Base-by-base conservation (phyloP, 2,888 invertebrate species). In the Parelbella ahira region DNA sequence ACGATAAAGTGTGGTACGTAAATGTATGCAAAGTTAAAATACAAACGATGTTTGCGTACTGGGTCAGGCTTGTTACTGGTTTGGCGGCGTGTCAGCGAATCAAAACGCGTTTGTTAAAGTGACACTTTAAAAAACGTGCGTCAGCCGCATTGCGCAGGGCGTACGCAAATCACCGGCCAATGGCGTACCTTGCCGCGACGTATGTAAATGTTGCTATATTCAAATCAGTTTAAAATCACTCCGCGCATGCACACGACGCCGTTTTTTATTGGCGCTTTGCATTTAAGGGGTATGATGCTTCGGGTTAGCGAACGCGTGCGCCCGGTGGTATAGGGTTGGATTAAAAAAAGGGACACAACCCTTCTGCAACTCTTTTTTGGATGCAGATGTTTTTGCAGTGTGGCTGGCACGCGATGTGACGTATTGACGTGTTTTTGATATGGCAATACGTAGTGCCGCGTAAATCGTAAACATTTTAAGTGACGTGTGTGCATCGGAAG, bases 161-260 rank as follows among this genome's bases (percentile, higher is more conserved):
- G 72, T 66, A 69, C 70, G 68, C 72, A 68, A 67, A 71, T 68
- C 60, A 49, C 42, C 60, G 57, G 54, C 86, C 86, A 87, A 86
- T 86, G 48, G 64, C 64, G 54, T 54, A 52, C 47, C 68, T 41
- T 48, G 28, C n/a, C 48, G 49, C 46, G 23, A 43, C 54, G 61
- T 82, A 84, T 86, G 83, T 82, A 83, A 86, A 86, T 84, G 63
- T 73, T 24, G 63, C 63, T 72, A 71, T 83, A 86, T 87, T 86
- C 82, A 87, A 86, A 87, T 84, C 76, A 79, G 70, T 84, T 87
- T 84, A 83, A 86, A 86, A 82, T 80, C 75, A 70, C 65, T 78
- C 60, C 68, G 87, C 86, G 87, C 87, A 87, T 86, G 87, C 83
- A 84, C 86, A 83, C 58, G 68, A 53, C 68, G 65, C 7, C 52